Evolutionary conservation across 2,113 vertebrate species (phyloP), one percentile per base, ranked within the genome.

Genomic region (Misgurnus mizolepis): DNA sequence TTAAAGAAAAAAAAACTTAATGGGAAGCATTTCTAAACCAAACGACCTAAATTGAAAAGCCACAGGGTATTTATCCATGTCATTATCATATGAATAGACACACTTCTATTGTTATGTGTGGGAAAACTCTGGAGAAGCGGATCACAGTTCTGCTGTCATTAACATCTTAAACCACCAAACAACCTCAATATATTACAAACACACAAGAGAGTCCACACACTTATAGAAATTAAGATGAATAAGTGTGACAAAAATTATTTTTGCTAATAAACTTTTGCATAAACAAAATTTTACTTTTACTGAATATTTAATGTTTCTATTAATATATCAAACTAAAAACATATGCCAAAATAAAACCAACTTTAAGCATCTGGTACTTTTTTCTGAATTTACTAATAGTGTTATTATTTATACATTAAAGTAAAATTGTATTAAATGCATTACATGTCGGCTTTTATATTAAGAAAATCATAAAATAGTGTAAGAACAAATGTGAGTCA

Each of bases 81-180:
- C 4, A 39, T 92, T 91, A 89, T 84, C 91, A 90, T 93, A 88
- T 89, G 91, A 93, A 86, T 88, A 90, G 92, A 90, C 90, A 90
- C 91, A 92, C 86, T 89, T 86, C 89, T 80, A 87, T 91, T 92
- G 90, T 90, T 82, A 88, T 91, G 91, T 92, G 91, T 93, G 92
- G 92, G 91, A 93, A 92, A 88, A 88, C 88, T 67, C 85, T 12
- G 86, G 81, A 82, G 87, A 89, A 89, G 81, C 49, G 45, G 90
- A 89, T 91, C 90, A 80, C 89, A 92, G 88, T 90, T 88, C 81
- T 56, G 83, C 82, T 50, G 75, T 83, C 88, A 92, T 93, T 89
- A 89, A 69, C 86, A 86, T 88, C 87, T 17, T n/a, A 72, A 72
- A 72, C 50, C 15, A 50, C 34, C 15, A 56, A 53, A 72, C 27